Conservation (phyloP, 2,888 invertebrate genomes). For the Aspidapion aeneum region DNA sequence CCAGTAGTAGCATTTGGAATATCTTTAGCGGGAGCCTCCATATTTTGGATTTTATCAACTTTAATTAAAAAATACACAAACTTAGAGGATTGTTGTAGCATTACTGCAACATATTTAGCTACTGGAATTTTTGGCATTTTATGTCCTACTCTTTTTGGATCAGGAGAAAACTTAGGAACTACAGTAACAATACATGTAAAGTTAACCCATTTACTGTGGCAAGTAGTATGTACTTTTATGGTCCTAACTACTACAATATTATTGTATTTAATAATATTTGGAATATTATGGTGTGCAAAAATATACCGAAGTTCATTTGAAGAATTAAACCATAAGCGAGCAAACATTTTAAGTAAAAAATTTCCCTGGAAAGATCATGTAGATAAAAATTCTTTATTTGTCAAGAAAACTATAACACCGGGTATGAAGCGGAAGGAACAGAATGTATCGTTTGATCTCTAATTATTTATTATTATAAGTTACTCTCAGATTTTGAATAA, state of each 20-base stretch:
- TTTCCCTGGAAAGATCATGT: constrained; percentile 24
- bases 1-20: constrained; percentile 32
- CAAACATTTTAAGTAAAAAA: constrained; percentile 24
- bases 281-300: constrained; percentile 16
- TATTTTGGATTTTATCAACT: constrained; percentile 34
- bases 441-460: constrained; percentile 7
- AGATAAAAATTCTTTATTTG: constrained; percentile 27
- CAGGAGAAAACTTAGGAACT: constrained; percentile 22
- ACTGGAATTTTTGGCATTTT: constrained; percentile 38
- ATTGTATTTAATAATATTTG: constrained; percentile 23
- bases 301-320: constrained; percentile 27
- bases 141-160: constrained; percentile 34
- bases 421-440: constrained; percentile 18
- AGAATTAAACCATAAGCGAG: constrained; percentile 28
- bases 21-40: constrained; percentile 30
- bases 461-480: no score
- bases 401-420: constrained; percentile 26
- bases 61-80: constrained; percentile 36
- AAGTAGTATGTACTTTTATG: constrained; percentile 25
- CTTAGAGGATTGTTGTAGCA: constrained; percentile 45
- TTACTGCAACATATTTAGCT: constrained; percentile 39
- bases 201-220: constrained; percentile 26
- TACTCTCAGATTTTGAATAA: no score
- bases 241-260: constrained; percentile 20
- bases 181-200: constrained; percentile 8